phyloP scores from a whole-genome alignment of 64 coral and sea anemone genomes.

The Astreopora myriophthalma region DNA sequence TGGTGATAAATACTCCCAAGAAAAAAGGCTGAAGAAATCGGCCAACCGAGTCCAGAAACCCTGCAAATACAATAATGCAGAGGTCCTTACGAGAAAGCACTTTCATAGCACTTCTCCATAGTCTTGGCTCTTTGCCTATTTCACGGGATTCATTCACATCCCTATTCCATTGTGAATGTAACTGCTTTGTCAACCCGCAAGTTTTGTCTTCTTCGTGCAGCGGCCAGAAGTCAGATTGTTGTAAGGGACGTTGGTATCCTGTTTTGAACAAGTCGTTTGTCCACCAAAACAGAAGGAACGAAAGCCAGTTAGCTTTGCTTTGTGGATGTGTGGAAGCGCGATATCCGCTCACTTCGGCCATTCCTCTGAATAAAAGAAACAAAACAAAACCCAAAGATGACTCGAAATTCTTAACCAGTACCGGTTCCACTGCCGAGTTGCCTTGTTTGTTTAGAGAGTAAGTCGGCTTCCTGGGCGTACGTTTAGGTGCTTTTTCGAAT shows the following conservation, averaged over 20 bases:
- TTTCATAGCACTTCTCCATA: conserved; percentile 27
- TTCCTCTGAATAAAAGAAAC: not conserved
- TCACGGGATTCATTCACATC: not conserved
- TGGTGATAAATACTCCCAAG: conserved; percentile 13
- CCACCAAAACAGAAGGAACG: conserved; percentile 41
- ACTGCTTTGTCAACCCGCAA: not conserved
- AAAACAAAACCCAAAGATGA: not conserved
- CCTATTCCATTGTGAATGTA: conserved; percentile 7
- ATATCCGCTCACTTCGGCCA: not conserved
- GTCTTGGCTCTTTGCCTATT: not conserved
- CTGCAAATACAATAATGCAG: conserved; percentile 13
- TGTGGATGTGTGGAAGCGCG: not conserved
- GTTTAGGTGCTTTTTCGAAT: not conserved
- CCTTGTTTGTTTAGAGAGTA: not conserved
- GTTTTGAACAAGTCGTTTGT: conserved; percentile 30
- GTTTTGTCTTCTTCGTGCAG: conserved; percentile 42
- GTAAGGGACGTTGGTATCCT: conserved; percentile 26
- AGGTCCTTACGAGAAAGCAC: conserved; percentile 23
- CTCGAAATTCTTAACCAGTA: not conserved
- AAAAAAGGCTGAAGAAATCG: conserved; percentile 46
- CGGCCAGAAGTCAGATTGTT: conserved; percentile 39
- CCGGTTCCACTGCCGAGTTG: not conserved
- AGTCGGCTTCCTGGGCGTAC: not conserved
- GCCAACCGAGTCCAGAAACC: conserved; percentile 23
- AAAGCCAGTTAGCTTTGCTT: conserved; percentile 21